A percentile compares a stretch with the other conserved stretches of the same genome.
Evolutionary conservation across 2,797 vertebrate species (phyloP).

Genomic region (Limosa lapponica): DNA sequence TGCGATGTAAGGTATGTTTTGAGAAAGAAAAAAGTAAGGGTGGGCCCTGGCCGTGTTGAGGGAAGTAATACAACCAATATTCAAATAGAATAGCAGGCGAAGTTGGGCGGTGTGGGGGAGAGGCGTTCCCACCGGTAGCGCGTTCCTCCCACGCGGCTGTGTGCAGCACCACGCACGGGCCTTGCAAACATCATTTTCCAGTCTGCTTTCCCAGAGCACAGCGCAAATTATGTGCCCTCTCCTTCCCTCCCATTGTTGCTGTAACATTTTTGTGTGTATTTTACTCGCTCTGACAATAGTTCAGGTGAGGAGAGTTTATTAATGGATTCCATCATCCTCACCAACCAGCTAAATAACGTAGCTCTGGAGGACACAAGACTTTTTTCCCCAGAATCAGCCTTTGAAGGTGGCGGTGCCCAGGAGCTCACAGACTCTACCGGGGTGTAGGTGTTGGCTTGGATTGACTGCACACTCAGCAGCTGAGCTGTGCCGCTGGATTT

Average conservation of each 20-base stretch:
- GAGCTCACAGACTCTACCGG: neutral
- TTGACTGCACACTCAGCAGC: neutral
- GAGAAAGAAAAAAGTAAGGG: neutral
- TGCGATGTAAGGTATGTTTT: neutral
- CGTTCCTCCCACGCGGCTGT: neutral
- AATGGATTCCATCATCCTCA: neutral
- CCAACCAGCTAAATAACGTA: neutral
- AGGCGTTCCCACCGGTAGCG: neutral
- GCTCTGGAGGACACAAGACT: neutral
- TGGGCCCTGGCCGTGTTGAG: neutral
- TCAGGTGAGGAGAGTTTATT: neutral
- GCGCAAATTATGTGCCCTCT: neutral
- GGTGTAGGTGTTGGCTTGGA: neutral
- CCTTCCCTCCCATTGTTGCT: neutral
- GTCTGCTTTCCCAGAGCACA: neutral
- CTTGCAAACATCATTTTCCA: neutral
- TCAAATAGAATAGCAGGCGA: neutral
- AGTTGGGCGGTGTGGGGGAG: neutral
- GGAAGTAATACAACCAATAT: neutral
- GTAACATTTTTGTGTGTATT: neutral
- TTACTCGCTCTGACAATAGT: neutral
- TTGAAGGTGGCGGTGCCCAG: neutral
- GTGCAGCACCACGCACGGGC: neutral
- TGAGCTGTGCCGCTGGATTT: neutral
- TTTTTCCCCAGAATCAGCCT: neutral